These are phyloP conservation scores for Spilosoma lubricipeda DNA, from an alignment of 2,888 invertebrate genomes.

Conservation along the genomic window DNA sequence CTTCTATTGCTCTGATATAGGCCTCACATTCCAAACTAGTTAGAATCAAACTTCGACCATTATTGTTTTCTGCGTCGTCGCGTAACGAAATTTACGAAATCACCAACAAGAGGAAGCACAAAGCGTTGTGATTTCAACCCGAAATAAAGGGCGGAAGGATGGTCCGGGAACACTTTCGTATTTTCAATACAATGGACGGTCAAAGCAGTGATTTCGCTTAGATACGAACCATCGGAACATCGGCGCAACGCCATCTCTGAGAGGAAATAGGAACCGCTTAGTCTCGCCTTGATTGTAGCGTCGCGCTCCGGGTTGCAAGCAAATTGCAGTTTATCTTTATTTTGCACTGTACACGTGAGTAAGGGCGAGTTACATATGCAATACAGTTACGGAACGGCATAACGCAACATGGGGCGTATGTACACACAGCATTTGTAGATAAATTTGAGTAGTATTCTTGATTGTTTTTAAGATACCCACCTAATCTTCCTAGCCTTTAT, in stretches of 20 bases:
- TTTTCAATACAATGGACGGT: conserved; percentile 63
- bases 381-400: background rate
- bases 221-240: conserved; percentile 60
- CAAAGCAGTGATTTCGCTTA: conserved; percentile 72
- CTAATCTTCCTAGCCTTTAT: too few relatives aligned
- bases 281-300: conserved; percentile 65
- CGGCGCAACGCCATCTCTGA: conserved; percentile 75
- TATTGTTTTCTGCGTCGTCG: conserved; percentile 75
- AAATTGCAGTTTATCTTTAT: conserved; percentile 48
- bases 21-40: conserved; percentile 53
- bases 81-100: conserved; percentile 76
- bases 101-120: conserved; percentile 55
- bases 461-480: too few relatives aligned
- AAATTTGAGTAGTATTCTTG: too few relatives aligned
- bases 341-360: conserved; percentile 42
- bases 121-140: conserved; percentile 61
- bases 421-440: background rate
- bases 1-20: conserved; percentile 45
- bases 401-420: background rate
- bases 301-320: conserved; percentile 37
- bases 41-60: conserved; percentile 64
- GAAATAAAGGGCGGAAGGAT: conserved; percentile 76
- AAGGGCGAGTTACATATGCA: background rate
- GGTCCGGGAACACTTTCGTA: conserved; percentile 56
- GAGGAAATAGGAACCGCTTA: conserved; percentile 81